Base-by-base conservation (phyloP, 2,113 vertebrate genomes). In the Casuarius casuarius region DNA sequence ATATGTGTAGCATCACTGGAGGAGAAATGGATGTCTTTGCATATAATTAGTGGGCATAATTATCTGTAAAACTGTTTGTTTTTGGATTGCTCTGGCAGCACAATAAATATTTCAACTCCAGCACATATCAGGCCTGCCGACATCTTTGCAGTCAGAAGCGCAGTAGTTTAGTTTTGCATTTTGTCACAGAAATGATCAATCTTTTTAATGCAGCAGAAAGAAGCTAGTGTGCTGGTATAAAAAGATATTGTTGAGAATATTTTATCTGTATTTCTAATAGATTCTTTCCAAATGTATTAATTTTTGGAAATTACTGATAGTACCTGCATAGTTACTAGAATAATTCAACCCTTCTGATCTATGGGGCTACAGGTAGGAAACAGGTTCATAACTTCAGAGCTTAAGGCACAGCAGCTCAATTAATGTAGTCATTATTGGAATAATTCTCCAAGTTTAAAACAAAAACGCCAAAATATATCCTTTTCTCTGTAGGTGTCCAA, bases 351-450 rank as follows among this genome's bases (percentile, higher is more conserved):
- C 48, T 87, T 97, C 71, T 95, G 89, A 92, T 93, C 91, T 94
- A 16, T 93, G 78, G 58, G 52, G 54, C 91, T 94, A 71, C 88
- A 62, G 65, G 66, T 78, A 95, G 70, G 80, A 91, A 97, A 68
- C 17, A 87, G 95, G 92, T 95, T 94, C 83, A 91, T 94, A 91
- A 90, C 92, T 94, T 89, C 83, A 84, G 51, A 95, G 70, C 61
- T 92, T 59, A 95, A 68, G 52, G 70, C 33, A 88, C 91, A 92
- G 95, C 83, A 96, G 38, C 84, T 33, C 75, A 92, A 83, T 97
- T 95, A 95, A 96, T 59, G 70, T 91, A 96, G 95, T 94, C 44
- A 76, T 94, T 94, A 92, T 59, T 95, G 93, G 87, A 94, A 71
- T 87, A 96, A 83, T 62, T 88, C 38, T 90, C 16, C 33, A 28